phyloP scores from a whole-genome alignment of 2,888 invertebrate genomes.

The Poecilobothrus nobilitatus region DNA sequence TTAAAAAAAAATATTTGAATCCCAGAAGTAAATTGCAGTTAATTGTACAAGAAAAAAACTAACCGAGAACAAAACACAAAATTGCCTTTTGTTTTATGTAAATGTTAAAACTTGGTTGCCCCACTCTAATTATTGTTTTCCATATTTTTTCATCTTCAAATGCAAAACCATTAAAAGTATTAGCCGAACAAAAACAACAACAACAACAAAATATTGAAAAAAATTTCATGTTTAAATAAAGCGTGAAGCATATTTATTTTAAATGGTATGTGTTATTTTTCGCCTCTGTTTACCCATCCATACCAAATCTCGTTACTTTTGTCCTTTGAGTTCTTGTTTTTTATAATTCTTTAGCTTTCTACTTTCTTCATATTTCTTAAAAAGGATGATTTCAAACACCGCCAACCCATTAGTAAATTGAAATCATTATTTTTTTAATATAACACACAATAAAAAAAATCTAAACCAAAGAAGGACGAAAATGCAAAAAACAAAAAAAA shows the following conservation, averaged over 20 bases:
- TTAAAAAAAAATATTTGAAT: no score
- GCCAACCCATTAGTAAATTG: background rate
- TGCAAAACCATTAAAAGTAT: background rate
- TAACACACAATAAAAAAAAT: background rate
- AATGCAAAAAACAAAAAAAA: background rate
- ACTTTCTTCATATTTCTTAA: background rate
- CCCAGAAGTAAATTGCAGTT: no score
- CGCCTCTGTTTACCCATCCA: no score
- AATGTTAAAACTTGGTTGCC: no score
- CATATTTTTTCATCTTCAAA: background rate
- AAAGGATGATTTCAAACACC: background rate
- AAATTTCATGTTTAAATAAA: conserved; percentile 1
- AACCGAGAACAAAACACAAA: no score
- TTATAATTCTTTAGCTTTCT: background rate
- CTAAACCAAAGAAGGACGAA: background rate
- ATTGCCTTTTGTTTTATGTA: no score
- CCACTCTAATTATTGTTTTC: no score
- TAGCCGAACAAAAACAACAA: background rate
- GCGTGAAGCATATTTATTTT: background rate
- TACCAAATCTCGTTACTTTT: background rate
- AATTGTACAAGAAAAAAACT: no score
- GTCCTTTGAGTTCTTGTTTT: background rate
- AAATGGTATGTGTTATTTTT: background rate
- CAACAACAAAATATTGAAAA: background rate
- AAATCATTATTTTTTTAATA: conserved; percentile 1